Evolutionary conservation across 2,113 vertebrate species (phyloP).

Genomic region (Vombatus ursinus): DNA sequence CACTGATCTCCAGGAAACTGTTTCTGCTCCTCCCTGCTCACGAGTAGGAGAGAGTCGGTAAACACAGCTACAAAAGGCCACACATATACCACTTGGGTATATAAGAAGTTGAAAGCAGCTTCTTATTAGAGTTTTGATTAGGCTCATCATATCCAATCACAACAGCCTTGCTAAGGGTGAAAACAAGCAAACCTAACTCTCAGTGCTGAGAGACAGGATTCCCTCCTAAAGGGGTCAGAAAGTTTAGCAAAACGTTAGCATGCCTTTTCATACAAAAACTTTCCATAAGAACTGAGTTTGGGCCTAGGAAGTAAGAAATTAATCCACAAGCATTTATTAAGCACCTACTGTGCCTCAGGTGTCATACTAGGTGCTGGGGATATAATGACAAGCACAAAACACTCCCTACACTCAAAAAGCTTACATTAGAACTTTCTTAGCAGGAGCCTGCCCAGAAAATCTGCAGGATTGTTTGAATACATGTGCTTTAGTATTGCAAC

Average conservation of each 20-base stretch:
- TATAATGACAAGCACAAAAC: neutral
- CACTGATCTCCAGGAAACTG: neutral
- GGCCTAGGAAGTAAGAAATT: neutral
- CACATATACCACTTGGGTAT: conserved; percentile 14
- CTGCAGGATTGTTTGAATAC: neutral
- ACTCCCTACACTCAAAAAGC: neutral
- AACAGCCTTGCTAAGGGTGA: conserved; percentile 55
- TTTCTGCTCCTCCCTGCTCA: conserved; percentile 16
- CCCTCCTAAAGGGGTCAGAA: conserved; percentile 10
- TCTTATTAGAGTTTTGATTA: conserved; percentile 62
- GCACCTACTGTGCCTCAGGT: neutral
- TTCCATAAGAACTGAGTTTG: neutral
- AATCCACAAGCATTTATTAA: neutral
- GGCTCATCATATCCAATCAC: conserved; percentile 56
- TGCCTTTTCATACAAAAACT: conserved; percentile 26
- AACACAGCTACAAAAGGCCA: conserved; percentile 22
- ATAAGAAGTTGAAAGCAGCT: conserved; percentile 58
- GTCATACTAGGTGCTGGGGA: too few species aligned
- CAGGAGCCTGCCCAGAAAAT: neutral
- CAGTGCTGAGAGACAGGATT: conserved; percentile 44
- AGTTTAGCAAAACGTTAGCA: conserved; percentile 8
- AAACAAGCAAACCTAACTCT: conserved; percentile 43
- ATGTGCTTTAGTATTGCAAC: neutral
- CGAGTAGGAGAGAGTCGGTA: conserved; percentile 47
- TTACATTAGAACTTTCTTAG: neutral